phyloP scores from a whole-genome alignment of 2,797 vertebrate genomes.

The Tenualosa ilisha region DNA sequence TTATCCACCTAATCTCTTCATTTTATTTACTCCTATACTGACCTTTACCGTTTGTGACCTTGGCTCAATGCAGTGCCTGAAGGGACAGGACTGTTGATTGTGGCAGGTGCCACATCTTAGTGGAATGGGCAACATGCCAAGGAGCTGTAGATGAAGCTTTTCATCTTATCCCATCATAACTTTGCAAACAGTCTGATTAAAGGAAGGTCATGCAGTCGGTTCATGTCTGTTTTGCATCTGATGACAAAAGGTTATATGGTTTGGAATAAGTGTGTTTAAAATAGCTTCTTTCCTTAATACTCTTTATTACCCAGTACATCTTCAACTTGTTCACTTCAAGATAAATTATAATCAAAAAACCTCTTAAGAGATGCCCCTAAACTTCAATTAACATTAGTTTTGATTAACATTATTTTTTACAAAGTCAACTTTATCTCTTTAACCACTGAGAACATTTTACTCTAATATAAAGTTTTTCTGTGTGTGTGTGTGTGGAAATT shows the following conservation, averaged over 20 bases:
- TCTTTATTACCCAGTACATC: neutral
- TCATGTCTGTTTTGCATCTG: neutral
- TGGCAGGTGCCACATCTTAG: constrained; percentile 70
- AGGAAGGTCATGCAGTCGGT: neutral
- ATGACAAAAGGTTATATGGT: neutral
- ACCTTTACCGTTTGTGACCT: constrained; percentile 71
- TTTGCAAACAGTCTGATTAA: constrained; percentile 54
- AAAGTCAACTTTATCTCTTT: neutral
- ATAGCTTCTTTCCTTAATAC: neutral
- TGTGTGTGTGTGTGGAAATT: neutral
- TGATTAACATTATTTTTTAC: neutral
- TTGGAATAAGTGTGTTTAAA: neutral
- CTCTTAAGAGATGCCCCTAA: neutral
- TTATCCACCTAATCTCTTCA: constrained; percentile 4
- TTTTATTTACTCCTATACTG: constrained; percentile 15
- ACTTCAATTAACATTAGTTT: neutral
- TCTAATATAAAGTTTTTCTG: neutral
- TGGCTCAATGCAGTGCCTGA: constrained; percentile 60
- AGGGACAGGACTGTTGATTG: constrained; percentile 65
- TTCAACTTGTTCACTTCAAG: neutral
- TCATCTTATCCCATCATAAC: constrained; percentile 54
- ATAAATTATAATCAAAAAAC: neutral
- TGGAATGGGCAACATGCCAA: constrained; percentile 59
- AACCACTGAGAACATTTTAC: neutral
- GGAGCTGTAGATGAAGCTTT: constrained; percentile 59